Evolutionary conservation across 2,113 vertebrate species (phyloP).

Genomic region (Tretioscincus oriximinensis): DNA sequence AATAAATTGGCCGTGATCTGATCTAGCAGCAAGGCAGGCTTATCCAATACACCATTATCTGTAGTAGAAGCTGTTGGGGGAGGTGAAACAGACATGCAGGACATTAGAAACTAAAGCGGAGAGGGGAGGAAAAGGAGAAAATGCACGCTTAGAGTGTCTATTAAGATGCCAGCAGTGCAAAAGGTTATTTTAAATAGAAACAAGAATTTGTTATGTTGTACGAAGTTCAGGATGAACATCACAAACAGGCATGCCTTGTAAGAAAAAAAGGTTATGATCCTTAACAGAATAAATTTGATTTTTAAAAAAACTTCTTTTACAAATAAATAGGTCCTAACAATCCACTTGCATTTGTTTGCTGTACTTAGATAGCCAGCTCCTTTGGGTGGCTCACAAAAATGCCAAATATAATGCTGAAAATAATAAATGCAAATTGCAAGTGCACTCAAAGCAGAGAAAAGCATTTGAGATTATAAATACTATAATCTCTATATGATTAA

Average conservation of each 20-base stretch:
- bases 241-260: constrained; percentile 33
- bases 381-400: no score
- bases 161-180: not conserved
- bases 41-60: constrained; percentile 76
- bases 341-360: not conserved
- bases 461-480: no score
- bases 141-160: fast-evolving
- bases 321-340: not conserved
- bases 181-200: constrained; percentile 21
- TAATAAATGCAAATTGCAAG: no score
- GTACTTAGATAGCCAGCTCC: not conserved
- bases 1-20: constrained; percentile 85
- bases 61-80: constrained; percentile 43
- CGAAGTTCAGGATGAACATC: constrained; percentile 41
- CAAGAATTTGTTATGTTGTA: constrained; percentile 28
- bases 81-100: constrained; percentile 38
- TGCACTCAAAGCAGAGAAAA: no score
- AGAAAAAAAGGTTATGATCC: not conserved
- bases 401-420: no score
- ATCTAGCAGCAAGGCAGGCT: constrained; percentile 72
- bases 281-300: not conserved
- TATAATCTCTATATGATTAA: not conserved
- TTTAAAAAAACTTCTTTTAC: not conserved
- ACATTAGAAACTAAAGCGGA: constrained; percentile 41
- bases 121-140: constrained; percentile 37